Evolutionary conservation across 2,797 vertebrate genomes (phyloP).

Genomic region (Todus mexicanus): DNA sequence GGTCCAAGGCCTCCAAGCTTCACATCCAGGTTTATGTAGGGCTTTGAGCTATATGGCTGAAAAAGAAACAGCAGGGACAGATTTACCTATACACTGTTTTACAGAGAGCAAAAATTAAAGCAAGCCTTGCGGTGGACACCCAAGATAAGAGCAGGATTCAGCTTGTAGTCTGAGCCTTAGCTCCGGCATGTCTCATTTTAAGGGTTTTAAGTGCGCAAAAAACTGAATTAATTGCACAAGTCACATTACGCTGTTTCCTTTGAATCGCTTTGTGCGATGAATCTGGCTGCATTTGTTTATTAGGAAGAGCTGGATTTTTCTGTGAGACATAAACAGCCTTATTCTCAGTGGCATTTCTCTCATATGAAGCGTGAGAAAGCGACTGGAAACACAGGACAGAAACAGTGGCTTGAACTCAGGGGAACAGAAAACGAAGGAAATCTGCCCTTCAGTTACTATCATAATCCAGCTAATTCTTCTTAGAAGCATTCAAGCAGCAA

Average conservation of each 20-base stretch:
- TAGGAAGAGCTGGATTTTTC: background rate
- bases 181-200: background rate
- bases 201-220: background rate
- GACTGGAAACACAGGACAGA: background rate
- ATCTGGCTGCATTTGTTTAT: background rate
- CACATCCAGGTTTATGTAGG: constrained; percentile 74
- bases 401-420: background rate
- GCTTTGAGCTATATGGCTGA: constrained; percentile 73
- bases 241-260: background rate
- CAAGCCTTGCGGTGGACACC: background rate
- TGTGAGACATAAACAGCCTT: background rate
- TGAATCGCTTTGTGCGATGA: background rate
- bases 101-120: background rate
- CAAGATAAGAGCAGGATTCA: background rate
- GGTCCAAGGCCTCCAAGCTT: constrained; percentile 86
- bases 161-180: background rate
- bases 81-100: background rate
- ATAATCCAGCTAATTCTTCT: constrained; percentile 78
- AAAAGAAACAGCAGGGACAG: constrained; percentile 39
- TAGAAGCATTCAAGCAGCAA: constrained; percentile 70
- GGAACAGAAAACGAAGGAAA: constrained; percentile 47
- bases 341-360: constrained; percentile 26
- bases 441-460: constrained; percentile 44
- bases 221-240: background rate
- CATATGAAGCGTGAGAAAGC: constrained; percentile 39